Evolutionary conservation across 2,113 vertebrate genomes (phyloP).

Genomic region (Barnardius zonarius): DNA sequence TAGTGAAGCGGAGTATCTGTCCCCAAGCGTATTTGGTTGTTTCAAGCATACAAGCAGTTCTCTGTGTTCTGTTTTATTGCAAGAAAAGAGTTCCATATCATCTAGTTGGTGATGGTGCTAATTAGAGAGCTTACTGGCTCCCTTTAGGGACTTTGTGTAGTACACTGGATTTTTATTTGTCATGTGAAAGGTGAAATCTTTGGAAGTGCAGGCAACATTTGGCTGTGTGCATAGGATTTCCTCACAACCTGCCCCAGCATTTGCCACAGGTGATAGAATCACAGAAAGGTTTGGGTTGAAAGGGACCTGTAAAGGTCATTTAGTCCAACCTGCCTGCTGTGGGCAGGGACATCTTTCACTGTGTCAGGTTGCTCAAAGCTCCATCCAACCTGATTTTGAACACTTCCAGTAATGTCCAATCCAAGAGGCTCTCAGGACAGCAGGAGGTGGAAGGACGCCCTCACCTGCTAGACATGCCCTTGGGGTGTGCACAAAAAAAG

Average conservation of each 20-base stretch:
- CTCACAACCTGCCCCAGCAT: not conserved
- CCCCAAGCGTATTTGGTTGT: not conserved
- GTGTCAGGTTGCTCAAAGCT: not conserved
- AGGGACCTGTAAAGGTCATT: not conserved
- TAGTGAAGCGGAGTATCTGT: not conserved
- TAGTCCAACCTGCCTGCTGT: not conserved
- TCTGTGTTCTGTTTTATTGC: not conserved
- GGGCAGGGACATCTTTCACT: not conserved
- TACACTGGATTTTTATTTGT: not conserved
- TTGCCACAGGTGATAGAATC: not conserved
- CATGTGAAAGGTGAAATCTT: not conserved
- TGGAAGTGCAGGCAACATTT: not conserved
- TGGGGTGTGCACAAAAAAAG: not conserved
- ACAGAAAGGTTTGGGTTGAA: not conserved
- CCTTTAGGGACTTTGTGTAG: not conserved
- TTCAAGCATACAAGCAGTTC: not conserved
- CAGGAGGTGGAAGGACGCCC: not conserved
- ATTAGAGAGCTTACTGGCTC: not conserved
- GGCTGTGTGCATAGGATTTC: accelerated
- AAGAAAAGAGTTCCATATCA: not conserved
- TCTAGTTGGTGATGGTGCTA: not conserved
- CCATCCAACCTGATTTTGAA: not conserved
- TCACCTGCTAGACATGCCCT: not conserved
- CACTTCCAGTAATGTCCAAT: accelerated
- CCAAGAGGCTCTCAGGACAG: not conserved